Evolutionary conservation across 37 sponge, comb jelly and placozoan species (phyloP), one percentile per base, ranked within the genome.

Genomic region (Lycopodina hypogea): DNA sequence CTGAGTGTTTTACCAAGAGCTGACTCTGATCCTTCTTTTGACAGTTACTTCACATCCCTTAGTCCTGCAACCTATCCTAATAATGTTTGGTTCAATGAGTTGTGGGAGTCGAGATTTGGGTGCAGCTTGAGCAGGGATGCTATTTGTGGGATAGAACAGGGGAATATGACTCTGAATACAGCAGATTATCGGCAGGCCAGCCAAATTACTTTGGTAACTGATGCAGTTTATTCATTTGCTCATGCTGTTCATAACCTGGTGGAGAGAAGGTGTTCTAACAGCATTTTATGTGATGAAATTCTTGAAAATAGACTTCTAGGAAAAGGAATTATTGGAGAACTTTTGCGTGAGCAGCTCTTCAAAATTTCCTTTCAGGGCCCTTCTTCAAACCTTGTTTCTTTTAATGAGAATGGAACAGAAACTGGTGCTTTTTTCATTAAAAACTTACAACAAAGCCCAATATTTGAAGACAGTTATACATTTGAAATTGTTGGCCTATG

Each of bases 221-320:
- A 94, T 66, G 95, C 95, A 29, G 86, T 91, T 17, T 75, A 80
- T 74, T 91, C 92, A 1, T 75, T 90, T 71, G 95, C 89, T 4
- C 58, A 81, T 63, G 85, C 95, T 26, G 56, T 94, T 18, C 80
- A 83, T n/a, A 71, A 78, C 35, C 65, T 93, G 58, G 64, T 77
- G 24, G 55, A 53, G 51, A 61, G 23, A 40, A 1, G 50, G 0
- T 92, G 66, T 65, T 34, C 55, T 23, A 51, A 26, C 14, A 35
- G 26, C 22, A 57, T 14, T 17, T 75, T 81, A 1, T 92, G 93
- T 64, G 14, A 19, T 17, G 72, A 51, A 0, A 78, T 59, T 17
- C 18, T 82, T 14, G 69, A 50, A 17, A 21, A 12, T n/a, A 26
- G 68, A 21, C 42, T 36, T 17, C 24, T 8, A 9, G 42, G 40